Evolutionary conservation across 37 sponge, comb jelly and placozoan species (phyloP).

Genomic region (Halichondria panicea): DNA sequence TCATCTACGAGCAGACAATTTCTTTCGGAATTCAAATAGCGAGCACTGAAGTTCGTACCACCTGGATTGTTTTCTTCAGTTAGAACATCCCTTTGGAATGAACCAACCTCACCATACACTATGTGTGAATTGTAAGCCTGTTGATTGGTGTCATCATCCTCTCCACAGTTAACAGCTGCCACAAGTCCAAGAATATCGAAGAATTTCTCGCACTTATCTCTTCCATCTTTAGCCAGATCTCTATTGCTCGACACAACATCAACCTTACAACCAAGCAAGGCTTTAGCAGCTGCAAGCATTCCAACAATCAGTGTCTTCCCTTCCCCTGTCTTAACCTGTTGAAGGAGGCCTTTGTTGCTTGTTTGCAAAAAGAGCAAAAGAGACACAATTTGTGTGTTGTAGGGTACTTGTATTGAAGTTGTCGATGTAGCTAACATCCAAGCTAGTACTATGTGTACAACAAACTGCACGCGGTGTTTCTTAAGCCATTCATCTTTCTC

Average conservation of each 20-base stretch:
- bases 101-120: conserved; percentile 14
- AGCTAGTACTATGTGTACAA: too few species aligned
- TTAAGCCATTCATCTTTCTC: too few species aligned
- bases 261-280: neutral
- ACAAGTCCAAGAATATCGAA: neutral
- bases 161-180: neutral
- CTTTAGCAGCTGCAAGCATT: neutral
- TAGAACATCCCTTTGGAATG: conserved; percentile 9
- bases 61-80: neutral
- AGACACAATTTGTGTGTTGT: too few species aligned
- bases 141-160: neutral
- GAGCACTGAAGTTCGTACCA: neutral
- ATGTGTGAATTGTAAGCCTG: neutral
- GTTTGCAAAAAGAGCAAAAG: too few species aligned
- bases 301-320: conserved; percentile 15
- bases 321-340: conserved; percentile 10
- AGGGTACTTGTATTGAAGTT: too few species aligned
- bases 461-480: too few species aligned
- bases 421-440: too few species aligned
- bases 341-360: neutral
- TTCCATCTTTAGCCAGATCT: neutral
- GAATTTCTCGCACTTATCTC: neutral
- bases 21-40: neutral
- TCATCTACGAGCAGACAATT: conserved; percentile 9
- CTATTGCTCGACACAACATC: conserved; percentile 8